These are phyloP conservation scores for Ceraclea dissimilis DNA, from an alignment of 2,888 invertebrate genomes.

Conservation along the genomic window DNA sequence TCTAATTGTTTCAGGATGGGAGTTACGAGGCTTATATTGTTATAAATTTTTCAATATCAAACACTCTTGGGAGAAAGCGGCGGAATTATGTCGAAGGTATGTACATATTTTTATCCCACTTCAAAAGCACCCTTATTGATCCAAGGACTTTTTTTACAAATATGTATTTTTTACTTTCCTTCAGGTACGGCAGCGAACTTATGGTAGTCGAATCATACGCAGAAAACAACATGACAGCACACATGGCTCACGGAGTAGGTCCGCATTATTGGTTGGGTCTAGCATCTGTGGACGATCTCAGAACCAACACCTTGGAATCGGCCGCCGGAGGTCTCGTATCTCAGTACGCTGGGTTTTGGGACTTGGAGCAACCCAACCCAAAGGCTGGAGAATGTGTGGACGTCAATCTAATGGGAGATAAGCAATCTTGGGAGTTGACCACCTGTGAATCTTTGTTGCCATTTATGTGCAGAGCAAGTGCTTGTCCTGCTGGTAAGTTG, in stretches of 20 bases:
- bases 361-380: constrained; percentile 80
- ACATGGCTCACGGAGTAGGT: constrained; percentile 63
- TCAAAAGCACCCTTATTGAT: too few species aligned
- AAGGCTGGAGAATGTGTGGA: constrained; percentile 87
- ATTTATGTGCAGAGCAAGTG: constrained; percentile 86
- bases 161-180: too few species aligned
- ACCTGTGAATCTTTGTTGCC: constrained; percentile 91
- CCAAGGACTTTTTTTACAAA: too few species aligned
- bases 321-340: constrained; percentile 85
- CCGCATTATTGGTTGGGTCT: constrained; percentile 87
- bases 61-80: constrained; percentile 94
- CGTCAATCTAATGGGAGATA: constrained; percentile 56
- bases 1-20: constrained; percentile 68
- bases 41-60: constrained; percentile 93
- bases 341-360: constrained; percentile 94
- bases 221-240: constrained; percentile 87
- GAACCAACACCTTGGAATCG: constrained; percentile 91
- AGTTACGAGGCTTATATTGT: constrained; percentile 82
- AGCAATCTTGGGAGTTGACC: constrained; percentile 87
- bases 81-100: constrained; percentile 90
- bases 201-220: constrained; percentile 84
- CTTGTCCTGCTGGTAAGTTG: constrained; percentile 75
- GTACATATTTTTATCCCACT: constrained; percentile 25
- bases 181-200: constrained; percentile 89
- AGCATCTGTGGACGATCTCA: constrained; percentile 82